Base-by-base conservation (phyloP, 2,888 invertebrate genomes). In the Ypsolopha sequella region DNA sequence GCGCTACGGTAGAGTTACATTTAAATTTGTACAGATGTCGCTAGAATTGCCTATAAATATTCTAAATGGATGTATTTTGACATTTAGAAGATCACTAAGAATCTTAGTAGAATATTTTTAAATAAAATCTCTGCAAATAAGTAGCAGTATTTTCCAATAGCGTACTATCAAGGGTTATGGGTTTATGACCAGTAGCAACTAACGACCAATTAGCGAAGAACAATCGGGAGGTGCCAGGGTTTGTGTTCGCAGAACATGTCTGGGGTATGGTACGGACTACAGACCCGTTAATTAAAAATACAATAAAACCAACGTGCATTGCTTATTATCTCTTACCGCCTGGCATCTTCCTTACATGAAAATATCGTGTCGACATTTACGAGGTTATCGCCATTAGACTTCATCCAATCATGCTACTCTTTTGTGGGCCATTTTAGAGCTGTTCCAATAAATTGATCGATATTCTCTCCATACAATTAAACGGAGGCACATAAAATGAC, bases 161-260 rank as follows among this genome's bases (percentile, higher is more conserved):
- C 44, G 41, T 24, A 24, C 43, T 14, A 43, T 43, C 43, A 24
- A 43, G 13, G 13, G 24, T 43, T 43, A 43, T 33, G n/a, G 14
- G n/a, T 47, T 56, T 58, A 57, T 51, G 56, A 60, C 60, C 68
- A 60, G 70, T 66, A 71, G 70, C 68, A 54, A 43, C 43, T 43
- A 58, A 58, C 57, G 56, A 61, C 56, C 65, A 69, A 73, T 70
- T 65, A 66, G 64, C 58, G 50, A 51, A 33, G 46, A 47, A 47
- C 47, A 47, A 47, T 47, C 36, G 36, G 10, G 35, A 47, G 47
- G 47, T 47, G 47, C 36, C 47, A 47, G 36, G 13, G 36, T 47
- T 47, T 47, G 36, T 47, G 47, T 47, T 36, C 36, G n/a, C 9
- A 36, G 35, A 35, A 34, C 13, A 11, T 46, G 61, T 62, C 63